phyloP scores from a whole-genome alignment of 1,140 invertebrate genomes.

The Whitmania pigra region DNA sequence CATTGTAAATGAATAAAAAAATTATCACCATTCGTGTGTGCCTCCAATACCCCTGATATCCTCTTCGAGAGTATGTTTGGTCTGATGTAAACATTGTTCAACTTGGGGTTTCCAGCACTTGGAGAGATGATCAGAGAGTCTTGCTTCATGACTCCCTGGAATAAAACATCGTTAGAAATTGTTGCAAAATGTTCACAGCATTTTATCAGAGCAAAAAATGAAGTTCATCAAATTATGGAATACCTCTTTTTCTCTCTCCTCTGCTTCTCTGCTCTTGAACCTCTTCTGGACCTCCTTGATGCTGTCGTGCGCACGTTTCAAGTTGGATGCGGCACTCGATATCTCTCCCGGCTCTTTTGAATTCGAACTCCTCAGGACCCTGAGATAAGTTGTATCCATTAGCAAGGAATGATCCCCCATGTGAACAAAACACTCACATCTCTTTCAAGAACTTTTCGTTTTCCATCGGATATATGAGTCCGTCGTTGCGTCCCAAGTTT shows the following conservation, averaged over 20 bases:
- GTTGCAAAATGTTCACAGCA: too few relatives aligned
- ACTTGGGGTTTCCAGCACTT: constrained; percentile 91
- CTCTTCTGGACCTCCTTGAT: constrained; percentile 99
- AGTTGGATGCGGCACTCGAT: constrained; percentile 80
- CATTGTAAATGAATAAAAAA: too few relatives aligned
- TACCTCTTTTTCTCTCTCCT: constrained; percentile 92
- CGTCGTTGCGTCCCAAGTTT: constrained; percentile 70
- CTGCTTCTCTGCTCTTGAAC: constrained; percentile 92
- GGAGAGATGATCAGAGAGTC: constrained; percentile 81
- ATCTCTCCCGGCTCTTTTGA: constrained; percentile 93
- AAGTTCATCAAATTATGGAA: too few relatives aligned
- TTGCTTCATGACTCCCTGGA: constrained; percentile 76
- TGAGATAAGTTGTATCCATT: not conserved
- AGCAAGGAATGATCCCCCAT: not conserved
- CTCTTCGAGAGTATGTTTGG: constrained; percentile 96
- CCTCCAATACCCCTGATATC: constrained; percentile 79
- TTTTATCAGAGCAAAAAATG: not conserved
- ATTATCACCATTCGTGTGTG: constrained; percentile 75
- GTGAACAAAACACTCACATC: constrained; percentile 56
- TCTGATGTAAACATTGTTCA: constrained; percentile 95
- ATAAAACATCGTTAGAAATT: constrained; percentile 7
- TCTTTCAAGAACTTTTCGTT: constrained; percentile 96
- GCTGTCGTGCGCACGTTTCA: constrained; percentile 87
- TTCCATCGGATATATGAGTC: constrained; percentile 73
- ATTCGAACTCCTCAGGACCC: constrained; percentile 61